These are phyloP conservation scores for Aix galericulata DNA, from an alignment of 2,113 vertebrate species.

Conservation along the genomic window DNA sequence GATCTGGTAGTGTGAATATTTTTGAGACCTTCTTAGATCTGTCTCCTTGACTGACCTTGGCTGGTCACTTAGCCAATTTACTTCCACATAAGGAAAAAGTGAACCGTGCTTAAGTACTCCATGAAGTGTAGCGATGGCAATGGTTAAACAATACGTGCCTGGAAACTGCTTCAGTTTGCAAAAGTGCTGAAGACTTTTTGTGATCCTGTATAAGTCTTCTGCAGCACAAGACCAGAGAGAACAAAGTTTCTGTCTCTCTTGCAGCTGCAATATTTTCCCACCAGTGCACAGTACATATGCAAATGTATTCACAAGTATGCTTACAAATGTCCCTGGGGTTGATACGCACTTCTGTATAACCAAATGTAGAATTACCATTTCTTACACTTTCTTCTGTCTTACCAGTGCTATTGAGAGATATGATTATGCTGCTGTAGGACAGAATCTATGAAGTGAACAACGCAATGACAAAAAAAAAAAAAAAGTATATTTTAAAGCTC, in stretches of 20 bases:
- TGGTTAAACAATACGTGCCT: background rate
- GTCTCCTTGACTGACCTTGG: background rate
- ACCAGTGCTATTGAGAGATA: background rate
- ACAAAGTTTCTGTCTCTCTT: background rate
- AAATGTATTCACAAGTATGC: background rate
- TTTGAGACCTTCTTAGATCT: background rate
- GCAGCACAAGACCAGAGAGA: background rate
- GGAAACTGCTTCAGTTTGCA: background rate
- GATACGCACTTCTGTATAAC: background rate
- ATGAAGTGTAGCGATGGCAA: fast-evolving
- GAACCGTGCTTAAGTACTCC: background rate
- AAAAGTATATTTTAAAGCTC: background rate
- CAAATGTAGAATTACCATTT: background rate
- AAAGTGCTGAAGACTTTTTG: background rate
- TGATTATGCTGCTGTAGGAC: background rate
- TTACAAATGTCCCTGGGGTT: background rate
- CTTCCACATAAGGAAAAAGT: background rate
- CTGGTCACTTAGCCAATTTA: background rate
- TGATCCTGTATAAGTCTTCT: background rate
- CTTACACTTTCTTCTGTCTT: background rate
- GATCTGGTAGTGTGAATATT: background rate
- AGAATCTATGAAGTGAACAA: background rate
- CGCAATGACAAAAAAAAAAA: background rate
- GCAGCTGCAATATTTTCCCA: background rate
- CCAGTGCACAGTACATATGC: background rate